Conservation (phyloP, 2,797 vertebrate species). For the Coluber constrictor region DNA sequence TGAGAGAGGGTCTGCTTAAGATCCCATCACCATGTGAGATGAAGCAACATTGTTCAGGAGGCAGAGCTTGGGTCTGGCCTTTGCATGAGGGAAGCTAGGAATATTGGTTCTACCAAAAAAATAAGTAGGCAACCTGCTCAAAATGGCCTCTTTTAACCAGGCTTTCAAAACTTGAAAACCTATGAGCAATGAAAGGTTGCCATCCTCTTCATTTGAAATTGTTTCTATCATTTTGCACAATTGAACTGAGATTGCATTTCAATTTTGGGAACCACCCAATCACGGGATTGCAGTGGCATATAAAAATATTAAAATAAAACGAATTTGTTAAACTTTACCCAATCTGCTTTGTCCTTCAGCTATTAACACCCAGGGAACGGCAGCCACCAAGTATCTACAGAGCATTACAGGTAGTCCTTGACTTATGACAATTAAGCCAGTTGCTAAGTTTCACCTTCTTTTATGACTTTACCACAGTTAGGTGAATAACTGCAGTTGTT, state of each 20-base stretch:
- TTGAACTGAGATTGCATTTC: background rate
- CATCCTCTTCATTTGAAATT: background rate
- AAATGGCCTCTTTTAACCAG: background rate
- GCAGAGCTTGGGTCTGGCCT: background rate
- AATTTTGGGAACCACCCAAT: background rate
- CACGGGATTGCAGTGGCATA: background rate
- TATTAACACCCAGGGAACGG: background rate
- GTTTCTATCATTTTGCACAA: background rate
- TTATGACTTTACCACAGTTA: background rate
- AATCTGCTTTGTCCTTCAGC: background rate
- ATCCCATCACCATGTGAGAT: background rate
- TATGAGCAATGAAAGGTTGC: background rate
- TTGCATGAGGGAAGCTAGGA: background rate
- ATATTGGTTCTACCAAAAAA: background rate
- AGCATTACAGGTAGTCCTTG: background rate
- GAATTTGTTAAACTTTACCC: background rate
- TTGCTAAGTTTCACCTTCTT: background rate
- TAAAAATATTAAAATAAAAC: background rate
- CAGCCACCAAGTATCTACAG: background rate
- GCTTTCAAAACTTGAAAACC: background rate
- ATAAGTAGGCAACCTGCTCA: background rate
- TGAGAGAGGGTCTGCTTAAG: background rate
- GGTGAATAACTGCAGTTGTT: background rate
- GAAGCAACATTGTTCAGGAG: background rate
- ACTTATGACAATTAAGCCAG: background rate